These are phyloP conservation scores for Eleginops maclovinus DNA, from an alignment of 2,113 vertebrate species.

Conservation along the genomic window DNA sequence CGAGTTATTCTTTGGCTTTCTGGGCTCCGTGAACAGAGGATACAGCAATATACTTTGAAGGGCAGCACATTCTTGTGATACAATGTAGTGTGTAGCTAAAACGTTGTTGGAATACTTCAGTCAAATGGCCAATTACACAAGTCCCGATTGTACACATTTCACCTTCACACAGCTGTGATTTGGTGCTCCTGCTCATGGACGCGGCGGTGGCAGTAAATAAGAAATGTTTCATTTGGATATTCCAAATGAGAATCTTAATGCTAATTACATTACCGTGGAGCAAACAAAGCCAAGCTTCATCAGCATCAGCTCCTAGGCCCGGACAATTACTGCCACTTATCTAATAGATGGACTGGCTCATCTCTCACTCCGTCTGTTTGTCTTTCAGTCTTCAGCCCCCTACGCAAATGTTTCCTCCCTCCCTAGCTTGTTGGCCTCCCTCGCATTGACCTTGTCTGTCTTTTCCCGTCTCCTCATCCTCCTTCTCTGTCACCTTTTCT, in stretches of 20 bases:
- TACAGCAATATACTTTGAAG: conserved; percentile 4
- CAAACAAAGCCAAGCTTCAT: conserved; percentile 56
- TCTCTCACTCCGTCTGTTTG: conserved; percentile 9
- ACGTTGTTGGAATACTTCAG: background rate
- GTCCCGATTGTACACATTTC: conserved; percentile 18
- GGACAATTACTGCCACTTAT: conserved; percentile 49
- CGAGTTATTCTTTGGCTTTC: conserved; percentile 10
- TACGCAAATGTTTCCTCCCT: background rate
- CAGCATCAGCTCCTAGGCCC: conserved; percentile 39
- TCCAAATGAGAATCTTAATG: conserved; percentile 9
- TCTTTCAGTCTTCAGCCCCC: conserved; percentile 1
- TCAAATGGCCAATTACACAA: conserved; percentile 16
- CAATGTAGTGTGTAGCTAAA: conserved; percentile 13
- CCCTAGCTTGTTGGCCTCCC: background rate
- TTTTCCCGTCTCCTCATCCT: conserved; percentile 1
- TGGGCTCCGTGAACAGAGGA: background rate
- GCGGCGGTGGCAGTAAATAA: conserved; percentile 34
- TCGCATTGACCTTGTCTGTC: conserved; percentile 12
- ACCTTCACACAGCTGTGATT: conserved; percentile 19
- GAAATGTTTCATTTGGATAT: conserved; percentile 35
- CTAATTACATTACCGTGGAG: conserved; percentile 58
- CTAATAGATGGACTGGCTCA: conserved; percentile 33
- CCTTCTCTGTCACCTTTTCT: conserved; percentile 29
- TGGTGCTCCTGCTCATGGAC: conserved; percentile 18
- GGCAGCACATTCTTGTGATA: conserved; percentile 34